phyloP scores from a whole-genome alignment of 2,113 vertebrate species.

The Dicaeum eximium region DNA sequence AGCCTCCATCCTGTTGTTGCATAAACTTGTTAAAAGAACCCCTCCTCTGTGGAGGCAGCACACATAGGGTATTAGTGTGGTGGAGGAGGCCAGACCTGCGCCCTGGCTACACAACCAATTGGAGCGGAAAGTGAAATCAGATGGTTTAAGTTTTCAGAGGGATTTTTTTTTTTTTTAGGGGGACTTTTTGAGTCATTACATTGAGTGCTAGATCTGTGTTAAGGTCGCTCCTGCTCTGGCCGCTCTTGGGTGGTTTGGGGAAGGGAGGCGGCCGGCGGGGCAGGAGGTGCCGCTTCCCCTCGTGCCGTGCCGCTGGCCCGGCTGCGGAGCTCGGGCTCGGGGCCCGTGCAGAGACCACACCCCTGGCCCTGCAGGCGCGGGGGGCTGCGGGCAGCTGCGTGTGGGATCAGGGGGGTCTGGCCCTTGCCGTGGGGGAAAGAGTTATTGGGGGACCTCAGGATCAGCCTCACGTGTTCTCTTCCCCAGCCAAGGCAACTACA shows the following conservation, averaged over 20 bases:
- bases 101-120: conserved; percentile 59
- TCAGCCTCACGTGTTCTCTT: not conserved
- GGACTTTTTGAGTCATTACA: conserved; percentile 59
- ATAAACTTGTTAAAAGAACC: conserved; percentile 75
- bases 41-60: conserved; percentile 65
- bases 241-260: conserved; percentile 26
- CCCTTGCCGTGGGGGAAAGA: not conserved
- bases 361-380: not conserved
- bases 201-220: conserved; percentile 20
- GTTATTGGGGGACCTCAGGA: not conserved
- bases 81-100: conserved; percentile 45
- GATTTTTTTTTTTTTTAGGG: conserved; percentile 4
- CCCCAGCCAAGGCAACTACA: not conserved
- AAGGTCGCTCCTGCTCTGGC: conserved; percentile 46
- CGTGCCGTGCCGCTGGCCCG: not conserved
- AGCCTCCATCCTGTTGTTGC: conserved; percentile 71
- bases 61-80: conserved; percentile 55
- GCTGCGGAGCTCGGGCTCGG: not conserved
- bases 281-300: not conserved
- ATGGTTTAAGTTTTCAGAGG: conserved; percentile 64
- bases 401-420: fast-evolving
- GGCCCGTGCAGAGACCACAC: not conserved
- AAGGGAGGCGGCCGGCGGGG: not conserved
- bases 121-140: conserved; percentile 67
- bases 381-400: not conserved